Percentiles rank a stretch among this genome's conserved stretches.
Conservation (phyloP, 2,113 vertebrate species). For the Lanius ludovicianus region DNA sequence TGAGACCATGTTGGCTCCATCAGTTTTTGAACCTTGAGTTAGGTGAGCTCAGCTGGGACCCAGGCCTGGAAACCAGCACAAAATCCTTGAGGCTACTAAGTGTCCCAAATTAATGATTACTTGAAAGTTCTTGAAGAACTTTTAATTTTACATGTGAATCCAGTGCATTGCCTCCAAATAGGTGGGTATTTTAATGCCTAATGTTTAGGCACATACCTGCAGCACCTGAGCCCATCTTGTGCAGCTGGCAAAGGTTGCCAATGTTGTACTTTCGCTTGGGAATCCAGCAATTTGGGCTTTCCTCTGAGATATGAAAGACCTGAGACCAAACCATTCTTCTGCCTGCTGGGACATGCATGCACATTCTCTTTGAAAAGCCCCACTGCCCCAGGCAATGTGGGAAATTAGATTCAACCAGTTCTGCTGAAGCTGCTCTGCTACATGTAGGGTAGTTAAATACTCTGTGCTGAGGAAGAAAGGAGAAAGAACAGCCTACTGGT, state of each 20-base stretch:
- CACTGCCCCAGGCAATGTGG: rapidly evolving
- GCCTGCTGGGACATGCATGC: neutral
- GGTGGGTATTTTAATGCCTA: neutral
- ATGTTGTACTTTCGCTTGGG: neutral
- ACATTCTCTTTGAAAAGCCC: neutral
- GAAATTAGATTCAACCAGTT: neutral
- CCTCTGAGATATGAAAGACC: neutral
- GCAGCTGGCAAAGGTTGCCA: neutral
- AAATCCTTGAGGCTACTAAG: neutral
- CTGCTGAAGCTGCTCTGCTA: neutral
- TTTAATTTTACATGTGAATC: neutral
- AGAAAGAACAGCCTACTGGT: neutral
- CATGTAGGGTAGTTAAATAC: neutral
- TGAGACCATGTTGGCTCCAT: neutral
- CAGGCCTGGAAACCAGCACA: neutral
- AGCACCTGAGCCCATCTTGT: neutral
- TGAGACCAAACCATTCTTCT: neutral
- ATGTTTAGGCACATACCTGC: neutral
- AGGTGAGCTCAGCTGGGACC: neutral
- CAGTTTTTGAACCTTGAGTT: neutral
- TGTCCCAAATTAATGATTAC: neutral
- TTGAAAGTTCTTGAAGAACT: neutral
- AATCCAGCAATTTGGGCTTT: neutral
- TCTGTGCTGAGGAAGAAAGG: neutral
- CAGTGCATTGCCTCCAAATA: neutral